Base-by-base conservation (phyloP, 1,140 invertebrate genomes). In the Micrasema minimum region DNA sequence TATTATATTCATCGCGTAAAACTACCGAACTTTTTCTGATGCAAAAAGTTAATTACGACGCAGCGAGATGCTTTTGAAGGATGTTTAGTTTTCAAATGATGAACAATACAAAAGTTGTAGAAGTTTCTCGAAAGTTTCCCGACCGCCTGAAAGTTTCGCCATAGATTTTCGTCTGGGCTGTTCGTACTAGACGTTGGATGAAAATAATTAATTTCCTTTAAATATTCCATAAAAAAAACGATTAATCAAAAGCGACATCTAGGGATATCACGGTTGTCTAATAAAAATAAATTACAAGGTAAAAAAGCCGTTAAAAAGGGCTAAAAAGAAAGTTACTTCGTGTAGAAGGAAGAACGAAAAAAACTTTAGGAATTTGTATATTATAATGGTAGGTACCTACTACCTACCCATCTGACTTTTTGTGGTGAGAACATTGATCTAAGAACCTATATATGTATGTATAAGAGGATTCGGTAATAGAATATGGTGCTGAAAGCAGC, bases 121-220 rank as follows among this genome's bases (percentile, higher is more conserved):
- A 55, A 57, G 26, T 57, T 57, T 57, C 11, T 14, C 53, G 6
- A 57, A n/a, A 57, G n/a, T 37, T 1, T 0, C 2, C n/a, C 12
- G 53, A 18, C 50, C 14, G 23, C 14, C 53, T 9, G 14, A 57
- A 31, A 57, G 14, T 37, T 57, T 57, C n/a, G 26, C 53, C 26
- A 57, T 57, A 35, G 53, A 37, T 57, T 57, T 57, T 57, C 53
- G 37, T 14, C n/a, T n/a, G n/a, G n/a, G n/a, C n/a, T n/a, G n/a
- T n/a, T n/a, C n/a, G n/a, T n/a, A 37, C 50, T 23, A 51, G 12
- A 45, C 18, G n/a, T 45, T 6, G n/a, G 9, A 14, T 45, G 43
- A 45, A 45, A 45, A 45, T 14, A 45, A 45, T 45, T 45, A 45
- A 45, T 45, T 45, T 16, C 18, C 43, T 2, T 45, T 45, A 16